Base-by-base conservation (phyloP, 2,113 vertebrate species). In the Herpailurus yagouaroundi region DNA sequence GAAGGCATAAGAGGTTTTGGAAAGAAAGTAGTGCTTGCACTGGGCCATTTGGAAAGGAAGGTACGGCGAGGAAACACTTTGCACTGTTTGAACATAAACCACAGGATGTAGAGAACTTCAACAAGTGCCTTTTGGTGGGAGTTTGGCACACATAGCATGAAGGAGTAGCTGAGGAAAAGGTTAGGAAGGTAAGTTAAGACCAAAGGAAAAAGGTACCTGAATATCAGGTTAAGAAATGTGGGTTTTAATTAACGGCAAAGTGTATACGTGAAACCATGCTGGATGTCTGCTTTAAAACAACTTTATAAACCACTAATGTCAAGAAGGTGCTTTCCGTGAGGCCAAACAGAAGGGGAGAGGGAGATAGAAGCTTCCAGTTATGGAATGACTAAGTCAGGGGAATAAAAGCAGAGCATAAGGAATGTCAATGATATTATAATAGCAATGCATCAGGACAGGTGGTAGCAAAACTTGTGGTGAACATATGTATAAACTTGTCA, bases 101-200 rank as follows among this genome's bases (percentile, higher is more conserved):
- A 3, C 7, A 29, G 21, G 18, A 14, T 48, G 38, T 11, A 48
- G 52, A 41, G 45, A 45, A 36, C 2, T 13, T 76, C 5, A 7
- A 55, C 7, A 7, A 55, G 29, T 6, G 18, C 55, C 19, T 57
- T 74, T n/a, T 5, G 76, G 31, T 25, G 23, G 15, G 33, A 33
- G 9, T 0, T 4, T 7, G 41, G 73, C 55, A 29, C 2, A 63
- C 9, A 19, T 4, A 29, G 23, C 2, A 19, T 1, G 16, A 19
- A 3, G n/a, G 64, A 6, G 33, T 4, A 29, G 15, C 57, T 13
- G 31, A n/a, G 23, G 50, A 25, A 41, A 77, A 29, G 31, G 14
- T 31, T 36, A 15, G 41, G 38, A 60, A 9, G 36, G 60, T 5
- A 87, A 57, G 23, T 5, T 33, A 33, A 87, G 21, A 50, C 33